These are phyloP conservation scores for Xyrauchen texanus DNA, from an alignment of 2,113 vertebrate species.

Conservation along the genomic window DNA sequence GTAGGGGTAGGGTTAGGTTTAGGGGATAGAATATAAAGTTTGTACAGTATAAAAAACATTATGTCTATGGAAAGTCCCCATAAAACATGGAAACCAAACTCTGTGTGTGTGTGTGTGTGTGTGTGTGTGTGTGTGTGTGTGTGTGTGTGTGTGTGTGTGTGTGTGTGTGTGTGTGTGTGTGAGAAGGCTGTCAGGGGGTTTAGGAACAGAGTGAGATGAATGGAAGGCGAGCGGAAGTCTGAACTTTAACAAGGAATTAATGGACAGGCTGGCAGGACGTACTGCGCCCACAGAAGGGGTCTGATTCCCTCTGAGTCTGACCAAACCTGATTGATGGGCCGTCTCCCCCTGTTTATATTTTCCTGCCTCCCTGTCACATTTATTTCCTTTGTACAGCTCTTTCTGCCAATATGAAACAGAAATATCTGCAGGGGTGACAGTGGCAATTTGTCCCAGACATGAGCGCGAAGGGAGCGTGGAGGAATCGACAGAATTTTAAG, in stretches of 20 bases:
- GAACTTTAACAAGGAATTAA: slow-evolving; percentile 53
- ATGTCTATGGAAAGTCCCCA: no score
- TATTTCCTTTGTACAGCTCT: slow-evolving; percentile 39
- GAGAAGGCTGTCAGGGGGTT: slow-evolving; percentile 43
- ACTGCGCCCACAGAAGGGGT: slow-evolving; percentile 30
- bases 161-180: slow-evolving; percentile 8
- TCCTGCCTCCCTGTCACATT: slow-evolving; percentile 33
- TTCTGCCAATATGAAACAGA: slow-evolving; percentile 20
- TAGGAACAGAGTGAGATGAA: slow-evolving; percentile 43
- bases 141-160: no score
- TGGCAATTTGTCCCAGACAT: slow-evolving; percentile 24
- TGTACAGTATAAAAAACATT: no score
- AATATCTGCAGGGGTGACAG: slow-evolving; percentile 40
- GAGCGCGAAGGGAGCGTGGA: background rate
- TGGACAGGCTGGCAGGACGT: slow-evolving; percentile 41
- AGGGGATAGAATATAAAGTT: no score
- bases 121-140: background rate
- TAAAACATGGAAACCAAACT: no score
- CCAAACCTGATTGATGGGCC: slow-evolving; percentile 46
- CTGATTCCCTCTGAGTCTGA: slow-evolving; percentile 39
- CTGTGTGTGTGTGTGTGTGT: no score
- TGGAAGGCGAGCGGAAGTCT: slow-evolving; percentile 35
- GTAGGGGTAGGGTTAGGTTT: no score
- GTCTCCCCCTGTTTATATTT: slow-evolving; percentile 34
- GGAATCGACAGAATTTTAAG: slow-evolving; percentile 9